Evolutionary conservation across 2,888 invertebrate species (phyloP), one percentile per base, ranked within the genome.

Genomic region (Meandrusa payeni): DNA sequence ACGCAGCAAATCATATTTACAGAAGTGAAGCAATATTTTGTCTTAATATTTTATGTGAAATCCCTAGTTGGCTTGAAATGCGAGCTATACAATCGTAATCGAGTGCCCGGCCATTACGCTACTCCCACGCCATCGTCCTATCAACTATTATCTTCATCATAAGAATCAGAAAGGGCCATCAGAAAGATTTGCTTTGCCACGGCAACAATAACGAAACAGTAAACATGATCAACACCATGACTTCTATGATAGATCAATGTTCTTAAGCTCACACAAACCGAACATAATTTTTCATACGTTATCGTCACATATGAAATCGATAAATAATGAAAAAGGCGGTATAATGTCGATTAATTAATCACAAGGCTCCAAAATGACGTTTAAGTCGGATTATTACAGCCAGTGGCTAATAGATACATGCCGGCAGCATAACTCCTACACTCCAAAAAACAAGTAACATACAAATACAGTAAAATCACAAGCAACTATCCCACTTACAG

Each of bases 381-480:
- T 61, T 63, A 64, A 64, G 67, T 64, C 65, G 62, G 66, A 71
- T 72, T 74, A 74, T 69, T 67, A 67, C 57, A 62, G 52, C 45
- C 59, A 51, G 59, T 61, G 62, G 59, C 55, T 59, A 57, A 66
- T 63, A 68, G 61, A 65, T 62, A 63, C 55, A 47, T 32, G 40
- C 41, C 19, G 15, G 33, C 44, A 44, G 36, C 33, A 38, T 31
- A 27, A 12, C 19, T 40, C 24, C 17, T 26, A 26, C 17, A 31
- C 2, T 7, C 15, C 11, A 2, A 24, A 32, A 26, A 24, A 24
- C 10, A 7, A 5, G 10, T 12, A n/a, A 13, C 3, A 29, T 20
- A 6, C 29, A 29, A 40, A 24, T 17, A 23, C 11, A 11, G n/a
- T 3, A 3, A 10, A 4, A 9, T 7, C 2, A 12, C 34, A 36